phyloP scores from a whole-genome alignment of 2,113 vertebrate genomes.

The Petrocephalus zakoni region DNA sequence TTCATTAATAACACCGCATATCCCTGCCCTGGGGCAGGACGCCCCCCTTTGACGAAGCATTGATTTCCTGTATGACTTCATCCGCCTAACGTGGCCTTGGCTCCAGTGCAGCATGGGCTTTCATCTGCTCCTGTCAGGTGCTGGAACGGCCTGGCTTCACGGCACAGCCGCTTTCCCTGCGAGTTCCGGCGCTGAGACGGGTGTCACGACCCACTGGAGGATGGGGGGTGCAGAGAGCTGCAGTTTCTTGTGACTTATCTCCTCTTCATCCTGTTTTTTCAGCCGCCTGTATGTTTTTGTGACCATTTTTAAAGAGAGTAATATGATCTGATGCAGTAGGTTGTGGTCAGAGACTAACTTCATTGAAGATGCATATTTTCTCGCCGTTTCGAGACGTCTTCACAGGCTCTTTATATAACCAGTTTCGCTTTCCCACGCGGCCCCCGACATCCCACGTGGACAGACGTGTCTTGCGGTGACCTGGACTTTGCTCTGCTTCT shows the following conservation, averaged over 20 bases:
- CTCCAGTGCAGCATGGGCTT: constrained; percentile 66
- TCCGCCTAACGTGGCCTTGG: constrained; percentile 71
- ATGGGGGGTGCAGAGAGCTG: not conserved
- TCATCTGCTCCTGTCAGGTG: constrained; percentile 66
- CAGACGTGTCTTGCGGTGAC: not conserved
- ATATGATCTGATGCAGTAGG: not conserved
- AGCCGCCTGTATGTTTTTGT: not conserved
- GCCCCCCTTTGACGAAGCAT: constrained; percentile 65
- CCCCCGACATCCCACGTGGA: not conserved
- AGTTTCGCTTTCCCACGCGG: not conserved
- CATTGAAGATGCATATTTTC: not conserved
- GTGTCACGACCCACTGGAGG: not conserved
- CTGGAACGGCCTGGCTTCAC: constrained; percentile 53
- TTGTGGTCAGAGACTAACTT: not conserved
- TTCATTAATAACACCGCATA: constrained; percentile 52
- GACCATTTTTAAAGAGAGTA: not conserved
- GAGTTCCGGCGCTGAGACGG: not conserved
- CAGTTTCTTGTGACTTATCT: not conserved
- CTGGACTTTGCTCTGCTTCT: not conserved
- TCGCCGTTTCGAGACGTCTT: not conserved
- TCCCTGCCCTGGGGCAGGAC: constrained; percentile 48
- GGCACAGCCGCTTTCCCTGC: not conserved
- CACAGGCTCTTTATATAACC: not conserved
- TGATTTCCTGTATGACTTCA: constrained; percentile 82
- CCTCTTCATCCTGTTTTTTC: not conserved